Conservation (phyloP, 2,113 vertebrate genomes). For the Peromyscus maniculatus region DNA sequence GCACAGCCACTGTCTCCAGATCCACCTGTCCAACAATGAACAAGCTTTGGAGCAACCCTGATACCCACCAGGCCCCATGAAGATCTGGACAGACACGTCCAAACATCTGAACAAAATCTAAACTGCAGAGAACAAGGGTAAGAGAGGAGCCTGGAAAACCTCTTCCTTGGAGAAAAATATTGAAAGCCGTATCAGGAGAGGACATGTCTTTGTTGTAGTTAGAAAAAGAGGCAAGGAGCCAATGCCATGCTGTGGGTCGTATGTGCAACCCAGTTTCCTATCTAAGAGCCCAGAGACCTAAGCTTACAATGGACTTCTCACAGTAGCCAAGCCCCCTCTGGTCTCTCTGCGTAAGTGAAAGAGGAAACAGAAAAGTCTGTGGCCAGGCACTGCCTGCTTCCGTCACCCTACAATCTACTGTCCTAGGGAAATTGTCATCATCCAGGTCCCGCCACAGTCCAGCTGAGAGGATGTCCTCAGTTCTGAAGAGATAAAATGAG, state of each 20-base stretch:
- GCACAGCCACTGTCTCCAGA: neutral
- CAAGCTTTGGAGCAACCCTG: neutral
- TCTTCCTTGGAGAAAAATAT: neutral
- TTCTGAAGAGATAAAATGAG: neutral
- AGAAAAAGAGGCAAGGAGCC: conserved; percentile 54
- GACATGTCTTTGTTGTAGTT: neutral
- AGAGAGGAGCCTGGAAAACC: conserved; percentile 55
- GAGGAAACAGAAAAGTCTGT: neutral
- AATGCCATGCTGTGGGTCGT: conserved; percentile 65
- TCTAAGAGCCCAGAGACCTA: conserved; percentile 27
- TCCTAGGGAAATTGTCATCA: neutral
- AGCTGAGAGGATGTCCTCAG: neutral
- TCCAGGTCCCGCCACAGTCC: neutral
- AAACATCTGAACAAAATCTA: neutral
- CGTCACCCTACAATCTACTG: neutral
- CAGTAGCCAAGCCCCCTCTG: neutral
- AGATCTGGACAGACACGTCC: conserved; percentile 13
- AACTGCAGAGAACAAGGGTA: neutral
- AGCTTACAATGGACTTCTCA: neutral
- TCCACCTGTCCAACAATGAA: neutral
- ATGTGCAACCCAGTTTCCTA: conserved; percentile 23
- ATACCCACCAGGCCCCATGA: conserved; percentile 45
- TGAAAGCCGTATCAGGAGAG: neutral
- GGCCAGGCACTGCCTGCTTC: neutral
- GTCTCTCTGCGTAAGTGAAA: neutral